Evolutionary conservation across 2,113 vertebrate species (phyloP), one percentile per base, ranked within the genome.

Genomic region (Chloropsis cyanopogon): DNA sequence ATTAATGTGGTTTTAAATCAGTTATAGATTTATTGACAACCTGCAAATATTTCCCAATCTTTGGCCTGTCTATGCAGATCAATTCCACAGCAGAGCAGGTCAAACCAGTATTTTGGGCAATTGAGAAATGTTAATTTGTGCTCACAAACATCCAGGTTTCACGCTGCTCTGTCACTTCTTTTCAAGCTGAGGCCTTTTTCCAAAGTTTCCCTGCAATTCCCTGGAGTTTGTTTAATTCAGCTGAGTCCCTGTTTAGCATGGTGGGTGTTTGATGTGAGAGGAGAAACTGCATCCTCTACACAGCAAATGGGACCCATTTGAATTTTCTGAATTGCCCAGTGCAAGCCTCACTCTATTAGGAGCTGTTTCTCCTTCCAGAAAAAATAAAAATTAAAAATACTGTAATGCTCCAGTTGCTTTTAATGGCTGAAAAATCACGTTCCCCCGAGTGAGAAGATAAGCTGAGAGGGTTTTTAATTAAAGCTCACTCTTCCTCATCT

Each of bases 391-490:
- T 18, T 11, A 17, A 29, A 80, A 64, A 29, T 7, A 21, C 21
- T 87, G 86, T 33, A 85, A 94, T 28, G 82, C 87, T 95, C 63
- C 63, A 56, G 49, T 87, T 93, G 61, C 57, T 87, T 65, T 80
- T 66, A 94, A 89, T 80, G 85, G 44, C 17, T 95, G 78, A 89
- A 91, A 79, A 91, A 92, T 69, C 66, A 6, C 0, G 0, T 65
- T 80, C 93, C 66, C 93, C 50, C 80, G 78, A 87, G 84, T 82
- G 33, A 84, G 60, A 89, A 93, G 89, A 93, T 91, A 92, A 95
- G 87, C 78, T 16, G 75, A 85, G 70, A 91, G 63, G 21, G 57
- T 86, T 95, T 90, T 96, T 95, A 95, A 94, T 97, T 97, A 94
- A 92, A 90, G 90, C 23, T 78, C 47, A 10, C 49, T 90, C 59